Conservation (phyloP, 2,888 invertebrate species). For the Branchellion lobata region DNA sequence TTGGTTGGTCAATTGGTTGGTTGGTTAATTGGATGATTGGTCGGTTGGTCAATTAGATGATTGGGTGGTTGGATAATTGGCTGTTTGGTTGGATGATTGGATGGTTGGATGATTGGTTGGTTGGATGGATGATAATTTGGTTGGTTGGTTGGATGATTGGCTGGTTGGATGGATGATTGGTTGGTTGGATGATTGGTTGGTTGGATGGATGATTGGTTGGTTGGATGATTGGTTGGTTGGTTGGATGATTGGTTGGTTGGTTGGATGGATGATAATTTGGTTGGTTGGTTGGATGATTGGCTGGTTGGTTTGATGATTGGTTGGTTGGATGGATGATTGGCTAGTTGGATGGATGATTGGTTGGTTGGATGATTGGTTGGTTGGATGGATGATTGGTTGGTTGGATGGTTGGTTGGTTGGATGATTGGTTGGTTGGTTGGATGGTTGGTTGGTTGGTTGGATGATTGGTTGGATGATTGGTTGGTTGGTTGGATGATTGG, state of each 20-base stretch:
- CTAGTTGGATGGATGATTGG: constrained; percentile 52
- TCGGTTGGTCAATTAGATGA: constrained; percentile 25
- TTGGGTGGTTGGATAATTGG: constrained; percentile 52
- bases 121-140: constrained; percentile 42
- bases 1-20: constrained; percentile 23
- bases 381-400: constrained; percentile 51
- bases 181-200: constrained; percentile 21
- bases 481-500: constrained; percentile 51
- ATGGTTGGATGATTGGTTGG: constrained; percentile 51
- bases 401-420: constrained; percentile 44
- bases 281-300: constrained; percentile 40
- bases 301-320: constrained; percentile 51
- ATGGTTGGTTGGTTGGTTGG: constrained; percentile 50
- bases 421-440: constrained; percentile 49
- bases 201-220: constrained; percentile 51
- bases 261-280: constrained; percentile 41
- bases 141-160: constrained; percentile 40
- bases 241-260: constrained; percentile 51
- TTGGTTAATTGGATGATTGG: constrained; percentile 52
- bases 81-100: constrained; percentile 20
- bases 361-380: constrained; percentile 35
- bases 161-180: constrained; percentile 51
- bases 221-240: constrained; percentile 35
- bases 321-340: constrained; percentile 19
- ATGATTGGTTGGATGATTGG: constrained; percentile 38